These are phyloP conservation scores for Sterrhoptilus dennistouni DNA, from an alignment of 2,113 vertebrate genomes.

Conservation along the genomic window DNA sequence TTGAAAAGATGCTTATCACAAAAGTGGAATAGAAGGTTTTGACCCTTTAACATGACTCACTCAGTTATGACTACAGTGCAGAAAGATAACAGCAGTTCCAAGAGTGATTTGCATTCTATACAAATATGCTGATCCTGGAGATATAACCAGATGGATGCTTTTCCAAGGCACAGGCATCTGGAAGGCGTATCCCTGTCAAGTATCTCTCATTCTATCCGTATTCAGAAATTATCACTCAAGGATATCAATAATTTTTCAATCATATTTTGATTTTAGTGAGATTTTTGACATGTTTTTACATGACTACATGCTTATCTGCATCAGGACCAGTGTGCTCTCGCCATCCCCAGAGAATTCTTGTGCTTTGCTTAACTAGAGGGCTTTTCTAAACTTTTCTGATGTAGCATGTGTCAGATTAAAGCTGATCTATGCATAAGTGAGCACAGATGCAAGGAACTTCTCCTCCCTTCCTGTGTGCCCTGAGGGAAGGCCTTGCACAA, in stretches of 20 bases:
- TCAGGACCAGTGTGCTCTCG: accelerated
- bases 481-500: neutral
- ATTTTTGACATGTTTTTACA: neutral
- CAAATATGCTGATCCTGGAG: constrained; percentile 28
- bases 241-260: neutral
- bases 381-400: constrained; percentile 12
- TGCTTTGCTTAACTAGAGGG: neutral
- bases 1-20: constrained; percentile 24
- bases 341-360: neutral
- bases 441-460: constrained; percentile 17
- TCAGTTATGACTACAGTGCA: neutral
- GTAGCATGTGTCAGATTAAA: neutral
- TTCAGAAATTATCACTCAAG: neutral
- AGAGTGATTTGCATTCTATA: constrained; percentile 15
- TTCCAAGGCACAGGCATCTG: neutral
- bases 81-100: constrained; percentile 29
- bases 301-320: neutral
- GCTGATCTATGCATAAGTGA: neutral
- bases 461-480: constrained; percentile 30
- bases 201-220: neutral
- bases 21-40: constrained; percentile 42
- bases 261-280: neutral
- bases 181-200: neutral
- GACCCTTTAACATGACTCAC: constrained; percentile 40
- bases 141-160: constrained; percentile 9